phyloP scores from a whole-genome alignment of 2,113 vertebrate genomes.

The Equus quagga region DNA sequence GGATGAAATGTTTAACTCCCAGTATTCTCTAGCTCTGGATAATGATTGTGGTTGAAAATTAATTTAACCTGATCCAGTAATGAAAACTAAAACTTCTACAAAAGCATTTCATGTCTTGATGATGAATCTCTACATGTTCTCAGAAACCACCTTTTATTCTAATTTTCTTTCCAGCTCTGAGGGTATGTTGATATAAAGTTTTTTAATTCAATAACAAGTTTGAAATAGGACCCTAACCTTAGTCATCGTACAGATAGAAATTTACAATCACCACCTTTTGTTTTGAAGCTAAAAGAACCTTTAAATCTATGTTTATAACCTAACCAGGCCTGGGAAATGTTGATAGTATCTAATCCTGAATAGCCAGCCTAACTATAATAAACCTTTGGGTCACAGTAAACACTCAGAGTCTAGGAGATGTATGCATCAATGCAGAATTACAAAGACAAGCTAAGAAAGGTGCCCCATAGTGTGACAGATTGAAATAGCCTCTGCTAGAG shows the following conservation, averaged over 20 bases:
- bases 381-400: background rate
- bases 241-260: background rate
- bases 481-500: background rate
- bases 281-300: background rate
- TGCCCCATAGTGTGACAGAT: background rate
- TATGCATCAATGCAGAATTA: background rate
- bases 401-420: background rate
- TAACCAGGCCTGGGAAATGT: background rate
- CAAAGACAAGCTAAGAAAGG: background rate
- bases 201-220: conserved; percentile 14
- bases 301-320: background rate
- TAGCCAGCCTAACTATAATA: background rate
- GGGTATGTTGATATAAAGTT: background rate
- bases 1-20: background rate
- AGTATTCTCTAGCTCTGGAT: background rate
- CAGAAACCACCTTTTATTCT: background rate
- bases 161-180: background rate
- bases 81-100: conserved; percentile 35
- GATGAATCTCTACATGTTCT: background rate
- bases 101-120: background rate
- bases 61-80: background rate
- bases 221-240: background rate
- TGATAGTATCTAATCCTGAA: background rate
- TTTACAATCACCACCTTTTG: background rate
- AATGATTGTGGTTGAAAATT: conserved; percentile 5